These are phyloP conservation scores for Poecilia velifera DNA, from an alignment of 2,797 vertebrate genomes.

Conservation along the genomic window DNA sequence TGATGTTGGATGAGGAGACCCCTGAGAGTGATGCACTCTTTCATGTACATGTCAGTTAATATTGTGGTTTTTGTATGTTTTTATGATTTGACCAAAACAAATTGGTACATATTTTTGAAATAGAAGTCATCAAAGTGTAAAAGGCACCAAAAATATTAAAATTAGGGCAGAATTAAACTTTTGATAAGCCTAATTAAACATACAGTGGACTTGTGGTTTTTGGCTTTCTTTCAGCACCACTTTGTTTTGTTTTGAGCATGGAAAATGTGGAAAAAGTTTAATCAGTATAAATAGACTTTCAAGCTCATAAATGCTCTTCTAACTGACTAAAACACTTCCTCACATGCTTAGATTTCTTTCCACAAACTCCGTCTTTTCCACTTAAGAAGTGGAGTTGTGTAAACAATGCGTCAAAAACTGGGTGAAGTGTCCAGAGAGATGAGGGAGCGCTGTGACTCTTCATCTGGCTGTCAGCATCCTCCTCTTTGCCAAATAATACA, in stretches of 20 bases:
- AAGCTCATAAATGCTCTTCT: conserved; percentile 26
- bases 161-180: background rate
- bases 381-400: conserved; percentile 34
- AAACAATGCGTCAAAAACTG: conserved; percentile 54
- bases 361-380: background rate
- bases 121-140: background rate
- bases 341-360: background rate
- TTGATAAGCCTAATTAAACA: background rate
- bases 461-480: conserved; percentile 43
- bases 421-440: conserved; percentile 68
- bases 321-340: conserved; percentile 2
- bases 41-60: too few relatives aligned
- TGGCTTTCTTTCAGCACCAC: background rate
- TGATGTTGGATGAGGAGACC: background rate
- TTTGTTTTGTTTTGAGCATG: background rate
- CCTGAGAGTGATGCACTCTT: too few relatives aligned
- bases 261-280: background rate
- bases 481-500: conserved; percentile 46
- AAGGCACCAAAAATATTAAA: too few relatives aligned
- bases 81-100: background rate
- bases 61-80: background rate
- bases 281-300: background rate
- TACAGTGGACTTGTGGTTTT: background rate
- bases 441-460: conserved; percentile 37
- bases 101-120: background rate